Base-by-base conservation (phyloP, 2,888 invertebrate species). In the Cremastinae sp. region DNA sequence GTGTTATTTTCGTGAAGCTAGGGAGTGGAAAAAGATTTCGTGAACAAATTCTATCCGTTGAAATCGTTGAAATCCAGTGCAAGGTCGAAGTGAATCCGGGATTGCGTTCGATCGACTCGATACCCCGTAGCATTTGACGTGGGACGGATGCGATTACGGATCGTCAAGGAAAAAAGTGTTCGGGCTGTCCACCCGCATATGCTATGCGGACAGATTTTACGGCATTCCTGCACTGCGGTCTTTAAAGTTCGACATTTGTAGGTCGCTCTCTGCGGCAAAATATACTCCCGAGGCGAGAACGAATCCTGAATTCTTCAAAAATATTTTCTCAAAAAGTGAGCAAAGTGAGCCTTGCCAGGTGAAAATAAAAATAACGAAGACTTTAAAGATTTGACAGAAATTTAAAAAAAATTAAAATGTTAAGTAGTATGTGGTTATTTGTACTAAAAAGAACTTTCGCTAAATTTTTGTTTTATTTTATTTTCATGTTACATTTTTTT, bases 191-290 rank as follows among this genome's bases (percentile, higher is more conserved):
- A 16, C 71, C 75, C 75, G 75, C 75, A 71, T 62, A 41, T 59
- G 12, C 35, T 10, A 49, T 37, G 20, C 14, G 56, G 37, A 53
- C 56, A 41, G 35, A 28, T 41, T 35, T 18, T 9, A 53, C 45
- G 55, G 61, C 47, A 39, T 14, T 51, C 14, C 75, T 66, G 71
- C 75, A 71, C 49, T 71, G 75, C 71, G 71, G 61, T 51, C 61
- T 16, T 5, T 20, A 28, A 41, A 41, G 55, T 39, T 8, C 39
- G 49, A 68, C 43, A 49, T 61, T 56, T 69, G 43, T 28, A 4
- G 8, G 28, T 66, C 28, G 41, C 51, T 12, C 37, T 14, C 43
- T 41, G 43, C n/a, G 12, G 41, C 10, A 58, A 35, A 28, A 2
- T n/a, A 4, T 35, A 51, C 12, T 9, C 37, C 39, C 8, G 4